Percentiles rank a stretch among this genome's conserved stretches.
Evolutionary conservation across 2,797 vertebrate species (phyloP).

Genomic region (Etheostoma nigrum): DNA sequence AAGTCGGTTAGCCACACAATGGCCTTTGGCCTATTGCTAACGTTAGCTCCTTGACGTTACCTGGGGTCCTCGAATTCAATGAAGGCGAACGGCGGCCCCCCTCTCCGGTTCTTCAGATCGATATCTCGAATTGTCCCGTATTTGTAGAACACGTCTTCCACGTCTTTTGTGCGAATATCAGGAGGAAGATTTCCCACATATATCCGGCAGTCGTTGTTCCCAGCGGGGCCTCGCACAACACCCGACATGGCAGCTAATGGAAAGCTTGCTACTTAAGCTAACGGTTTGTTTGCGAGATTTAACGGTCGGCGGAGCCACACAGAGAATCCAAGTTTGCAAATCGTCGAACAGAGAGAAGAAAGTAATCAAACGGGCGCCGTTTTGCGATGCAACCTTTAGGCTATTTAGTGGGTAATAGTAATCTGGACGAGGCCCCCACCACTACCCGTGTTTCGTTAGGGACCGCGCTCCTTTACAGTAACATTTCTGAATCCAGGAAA

Average conservation of each 20-base stretch:
- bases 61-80: constrained; percentile 89
- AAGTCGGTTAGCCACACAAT: constrained; percentile 60
- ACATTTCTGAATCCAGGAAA: constrained; percentile 56
- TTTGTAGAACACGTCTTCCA: constrained; percentile 94
- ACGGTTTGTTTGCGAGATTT: constrained; percentile 3
- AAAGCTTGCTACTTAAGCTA: constrained; percentile 10
- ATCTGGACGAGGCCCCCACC: background rate
- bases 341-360: background rate
- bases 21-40: constrained; percentile 25
- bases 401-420: background rate
- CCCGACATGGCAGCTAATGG: constrained; percentile 79
- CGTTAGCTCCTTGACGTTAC: constrained; percentile 67
- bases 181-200: constrained; percentile 93
- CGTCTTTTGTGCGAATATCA: constrained; percentile 92
- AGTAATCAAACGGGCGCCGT: background rate
- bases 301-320: background rate
- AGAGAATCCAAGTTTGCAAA: background rate
- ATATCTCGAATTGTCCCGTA: constrained; percentile 93
- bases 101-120: constrained; percentile 93
- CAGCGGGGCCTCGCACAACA: constrained; percentile 86
- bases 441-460: constrained; percentile 43
- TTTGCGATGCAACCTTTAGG: background rate
- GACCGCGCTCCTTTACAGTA: constrained; percentile 55
- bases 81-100: constrained; percentile 92
- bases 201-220: constrained; percentile 91